These are phyloP conservation scores for Paralichthys olivaceus DNA, from an alignment of 2,113 vertebrate genomes.

Conservation along the genomic window DNA sequence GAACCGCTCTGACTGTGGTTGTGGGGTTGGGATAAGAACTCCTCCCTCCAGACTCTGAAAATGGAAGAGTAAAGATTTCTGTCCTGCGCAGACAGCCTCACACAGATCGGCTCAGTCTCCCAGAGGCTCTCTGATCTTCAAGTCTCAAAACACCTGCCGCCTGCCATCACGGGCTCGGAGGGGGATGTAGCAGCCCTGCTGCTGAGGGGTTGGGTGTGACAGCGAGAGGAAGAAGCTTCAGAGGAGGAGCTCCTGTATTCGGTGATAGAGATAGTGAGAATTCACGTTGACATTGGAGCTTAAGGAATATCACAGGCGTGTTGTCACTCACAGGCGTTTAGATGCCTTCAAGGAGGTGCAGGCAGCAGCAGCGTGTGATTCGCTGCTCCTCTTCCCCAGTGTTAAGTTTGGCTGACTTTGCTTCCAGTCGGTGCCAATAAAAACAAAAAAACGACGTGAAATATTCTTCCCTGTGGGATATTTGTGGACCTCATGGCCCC, in stretches of 20 bases:
- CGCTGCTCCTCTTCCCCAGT: not conserved
- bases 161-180: constrained; percentile 50
- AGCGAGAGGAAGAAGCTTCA: constrained; percentile 33
- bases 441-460: not conserved
- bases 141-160: constrained; percentile 76
- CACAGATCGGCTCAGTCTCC: constrained; percentile 65
- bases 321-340: constrained; percentile 1
- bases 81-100: constrained; percentile 63
- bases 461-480: constrained; percentile 32
- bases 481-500: constrained; percentile 36
- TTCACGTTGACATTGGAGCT: not conserved
- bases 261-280: not conserved
- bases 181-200: constrained; percentile 36
- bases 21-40: too few species aligned
- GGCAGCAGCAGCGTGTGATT: constrained; percentile 16
- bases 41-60: constrained; percentile 54
- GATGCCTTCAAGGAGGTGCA: constrained; percentile 32
- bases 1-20: constrained; percentile 27
- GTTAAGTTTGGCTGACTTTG: constrained; percentile 14
- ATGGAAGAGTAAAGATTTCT: constrained; percentile 62
- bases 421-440: not conserved
- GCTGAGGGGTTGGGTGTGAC: constrained; percentile 54
- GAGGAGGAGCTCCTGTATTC: constrained; percentile 15
- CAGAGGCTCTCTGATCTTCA: constrained; percentile 63
- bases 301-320: constrained; percentile 28